Evolutionary conservation across 2,113 vertebrate species (phyloP).

Genomic region (Chionomys nivalis): DNA sequence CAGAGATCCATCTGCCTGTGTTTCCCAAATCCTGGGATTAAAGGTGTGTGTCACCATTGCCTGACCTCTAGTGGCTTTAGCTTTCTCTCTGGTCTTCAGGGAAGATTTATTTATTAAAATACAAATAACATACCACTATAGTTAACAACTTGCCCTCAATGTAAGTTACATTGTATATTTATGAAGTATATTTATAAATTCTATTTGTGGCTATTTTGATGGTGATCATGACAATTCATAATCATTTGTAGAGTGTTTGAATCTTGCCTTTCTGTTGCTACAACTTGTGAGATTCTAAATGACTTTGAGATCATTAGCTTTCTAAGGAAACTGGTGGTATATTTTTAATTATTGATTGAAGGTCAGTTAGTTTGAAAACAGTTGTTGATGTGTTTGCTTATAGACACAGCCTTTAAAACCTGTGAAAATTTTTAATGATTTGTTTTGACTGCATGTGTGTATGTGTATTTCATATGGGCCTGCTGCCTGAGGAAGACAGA

Average conservation of each 20-base stretch:
- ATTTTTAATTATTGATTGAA: conserved; percentile 8
- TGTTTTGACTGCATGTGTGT: background rate
- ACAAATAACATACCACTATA: too few species aligned
- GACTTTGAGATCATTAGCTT: background rate
- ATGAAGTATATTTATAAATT: background rate
- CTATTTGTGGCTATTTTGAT: background rate
- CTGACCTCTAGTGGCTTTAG: too few species aligned
- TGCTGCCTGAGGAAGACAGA: background rate
- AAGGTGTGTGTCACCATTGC: too few species aligned
- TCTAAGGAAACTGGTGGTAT: background rate
- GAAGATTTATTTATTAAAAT: too few species aligned
- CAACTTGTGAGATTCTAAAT: background rate
- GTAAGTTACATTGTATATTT: background rate
- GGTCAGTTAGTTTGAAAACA: background rate
- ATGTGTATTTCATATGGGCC: background rate
- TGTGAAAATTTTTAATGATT: background rate
- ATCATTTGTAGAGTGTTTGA: background rate
- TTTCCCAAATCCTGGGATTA: too few species aligned
- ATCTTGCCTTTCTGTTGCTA: background rate
- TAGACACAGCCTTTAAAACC: background rate
- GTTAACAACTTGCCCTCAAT: background rate
- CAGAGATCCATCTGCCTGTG: too few species aligned
- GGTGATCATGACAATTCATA: background rate
- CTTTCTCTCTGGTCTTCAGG: too few species aligned
- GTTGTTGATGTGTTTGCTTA: background rate